These are phyloP conservation scores for Macrophya annulata DNA, from an alignment of 2,888 invertebrate species.

Conservation along the genomic window DNA sequence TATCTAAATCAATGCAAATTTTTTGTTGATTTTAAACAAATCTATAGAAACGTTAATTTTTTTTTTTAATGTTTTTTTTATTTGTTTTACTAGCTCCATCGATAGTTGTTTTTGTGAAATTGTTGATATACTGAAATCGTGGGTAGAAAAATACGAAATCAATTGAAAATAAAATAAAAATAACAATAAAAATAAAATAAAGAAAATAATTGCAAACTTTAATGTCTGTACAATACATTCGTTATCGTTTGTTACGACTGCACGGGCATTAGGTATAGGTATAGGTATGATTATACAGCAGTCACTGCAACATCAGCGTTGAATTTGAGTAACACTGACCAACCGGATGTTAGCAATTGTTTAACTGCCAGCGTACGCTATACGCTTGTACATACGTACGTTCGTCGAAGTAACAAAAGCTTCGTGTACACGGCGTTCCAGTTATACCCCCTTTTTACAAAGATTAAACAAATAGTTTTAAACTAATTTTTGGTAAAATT, in stretches of 20 bases:
- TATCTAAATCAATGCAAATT: too few species aligned
- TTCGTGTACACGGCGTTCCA: background rate
- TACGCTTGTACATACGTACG: background rate
- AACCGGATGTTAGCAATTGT: constrained; percentile 55
- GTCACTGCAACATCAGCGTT: constrained; percentile 49
- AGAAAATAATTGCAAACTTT: background rate
- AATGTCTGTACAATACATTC: constrained; percentile 33
- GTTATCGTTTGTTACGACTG: constrained; percentile 34
- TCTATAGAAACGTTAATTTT: too few species aligned
- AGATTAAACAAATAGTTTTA: background rate
- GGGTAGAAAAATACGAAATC: background rate
- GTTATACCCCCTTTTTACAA: constrained; percentile 1
- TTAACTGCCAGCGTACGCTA: constrained; percentile 39
- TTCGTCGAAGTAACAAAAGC: constrained; percentile 43
- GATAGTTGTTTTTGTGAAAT: background rate
- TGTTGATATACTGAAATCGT: background rate
- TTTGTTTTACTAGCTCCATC: background rate
- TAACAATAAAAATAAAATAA: background rate
- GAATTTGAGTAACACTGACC: constrained; percentile 52
- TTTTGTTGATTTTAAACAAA: too few species aligned
- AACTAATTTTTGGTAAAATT: constrained; percentile 15
- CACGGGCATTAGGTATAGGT: background rate
- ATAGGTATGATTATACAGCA: background rate
- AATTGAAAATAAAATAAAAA: background rate
- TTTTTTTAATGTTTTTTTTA: background rate